Evolutionary conservation across 1,140 invertebrate species (phyloP).

Genomic region (Notospermus geniculatus): DNA sequence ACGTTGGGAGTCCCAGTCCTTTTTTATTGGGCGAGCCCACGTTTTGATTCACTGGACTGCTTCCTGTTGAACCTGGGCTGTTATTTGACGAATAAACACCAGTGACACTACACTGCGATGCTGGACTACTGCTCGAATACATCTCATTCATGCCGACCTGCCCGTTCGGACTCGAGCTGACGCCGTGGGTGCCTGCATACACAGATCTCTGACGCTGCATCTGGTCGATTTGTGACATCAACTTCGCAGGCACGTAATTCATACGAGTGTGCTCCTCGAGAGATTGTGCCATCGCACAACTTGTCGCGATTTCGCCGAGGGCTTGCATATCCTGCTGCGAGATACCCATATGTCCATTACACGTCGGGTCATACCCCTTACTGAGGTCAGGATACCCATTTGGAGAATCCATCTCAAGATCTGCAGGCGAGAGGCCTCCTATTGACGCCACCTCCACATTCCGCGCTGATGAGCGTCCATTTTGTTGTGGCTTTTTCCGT

Average conservation of each 20-base stretch:
- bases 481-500: not conserved
- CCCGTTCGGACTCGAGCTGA: constrained; percentile 3
- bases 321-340: constrained; percentile 43
- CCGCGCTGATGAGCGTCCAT: not conserved
- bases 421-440: constrained; percentile 58
- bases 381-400: constrained; percentile 41
- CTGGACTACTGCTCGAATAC: too few relatives aligned
- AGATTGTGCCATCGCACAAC: constrained; percentile 1
- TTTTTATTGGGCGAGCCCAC: constrained; percentile 4
- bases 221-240: not conserved
- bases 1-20: constrained; percentile 82
- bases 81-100: too few relatives aligned
- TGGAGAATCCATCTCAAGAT: constrained; percentile 38
- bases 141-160: too few relatives aligned
- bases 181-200: not conserved
- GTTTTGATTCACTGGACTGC: not conserved
- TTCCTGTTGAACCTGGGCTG: not conserved
- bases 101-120: too few relatives aligned
- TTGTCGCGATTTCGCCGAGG: constrained; percentile 62
- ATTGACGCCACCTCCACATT: constrained; percentile 62
- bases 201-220: not conserved
- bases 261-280: not conserved
- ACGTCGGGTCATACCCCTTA: constrained; percentile 51
- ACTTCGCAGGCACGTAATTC: too few relatives aligned
- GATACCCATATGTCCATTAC: constrained; percentile 56